Base-by-base conservation (phyloP, 2,113 vertebrate species). In the Panurus biarmicus region DNA sequence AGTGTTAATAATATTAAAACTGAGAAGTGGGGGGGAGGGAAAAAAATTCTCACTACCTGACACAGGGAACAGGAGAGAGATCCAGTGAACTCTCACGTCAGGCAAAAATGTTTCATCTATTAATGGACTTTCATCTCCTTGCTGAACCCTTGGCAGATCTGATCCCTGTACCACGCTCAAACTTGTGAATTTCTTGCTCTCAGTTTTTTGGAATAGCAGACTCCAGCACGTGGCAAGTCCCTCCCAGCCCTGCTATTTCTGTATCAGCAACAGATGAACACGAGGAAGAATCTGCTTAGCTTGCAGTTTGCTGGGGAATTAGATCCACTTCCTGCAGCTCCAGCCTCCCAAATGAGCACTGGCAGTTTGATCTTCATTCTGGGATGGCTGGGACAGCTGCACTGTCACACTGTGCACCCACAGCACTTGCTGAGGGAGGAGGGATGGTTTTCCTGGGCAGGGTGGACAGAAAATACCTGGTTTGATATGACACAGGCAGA, bases 1-100 rank as follows among this genome's bases (percentile, higher is more conserved):
- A 73, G 62, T 87, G 91, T 76, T 89, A 93, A 87, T 54, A 87
- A 79, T 18, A 89, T 62, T 76, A 69, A 91, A 93, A 89, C 28
- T 21, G 74, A 75, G 69, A 48, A 40, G n/a, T n/a, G n/a, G n/a
- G 26, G 15, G 36, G 25, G 2, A 0, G 10, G 1, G 0, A 7
- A 33, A 44, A 51, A 42, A 47, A 10, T 28, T 47, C 66, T 73
- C 54, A 10, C 18, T 38, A 15, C 53, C 51, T 66, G 84, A 61
- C 24, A 10, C 0, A 58, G 40, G 56, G 71, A 84, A 35, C 1
- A 47, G 85, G 48, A 54, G 53, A 62, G 35, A 62, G 51, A 64
- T 11, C 6, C 80, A 69, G n/a, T 11, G 53, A 84, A 57, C 89
- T 57, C 36, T 84, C n/a, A 7, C 1, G 24, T 1, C 42, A 28